Evolutionary conservation across 2,113 vertebrate genomes (phyloP).

Genomic region (Oncorhynchus kisutch): DNA sequence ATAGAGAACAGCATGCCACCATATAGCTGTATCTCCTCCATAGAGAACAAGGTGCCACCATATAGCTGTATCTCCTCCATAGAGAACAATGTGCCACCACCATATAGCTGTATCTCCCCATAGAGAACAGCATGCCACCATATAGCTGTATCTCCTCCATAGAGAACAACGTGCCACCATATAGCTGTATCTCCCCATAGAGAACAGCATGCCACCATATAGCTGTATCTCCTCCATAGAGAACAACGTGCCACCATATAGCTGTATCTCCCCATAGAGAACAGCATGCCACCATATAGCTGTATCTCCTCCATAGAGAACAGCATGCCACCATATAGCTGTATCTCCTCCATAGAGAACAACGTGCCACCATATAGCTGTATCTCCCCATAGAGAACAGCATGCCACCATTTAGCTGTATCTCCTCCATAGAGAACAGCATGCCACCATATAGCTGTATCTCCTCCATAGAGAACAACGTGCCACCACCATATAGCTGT

Average conservation of each 20-base stretch:
- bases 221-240: conserved; percentile 18
- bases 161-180: no score
- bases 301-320: conserved; percentile 28
- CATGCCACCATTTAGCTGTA: conserved; percentile 32
- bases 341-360: conserved; percentile 17
- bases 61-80: conserved; percentile 37
- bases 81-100: no score
- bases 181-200: conserved; percentile 31
- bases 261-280: no score
- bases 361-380: conserved; percentile 26
- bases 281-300: conserved; percentile 42
- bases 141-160: no score
- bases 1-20: neutral
- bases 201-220: conserved; percentile 49
- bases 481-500: conserved; percentile 29
- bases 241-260: conserved; percentile 15
- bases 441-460: conserved; percentile 40
- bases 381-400: no score
- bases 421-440: conserved; percentile 35
- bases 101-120: no score
- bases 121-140: conserved; percentile 4
- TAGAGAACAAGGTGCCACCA: conserved; percentile 41
- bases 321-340: conserved; percentile 44
- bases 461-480: conserved; percentile 19
- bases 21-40: conserved; percentile 32